phyloP scores from a whole-genome alignment of 2,797 vertebrate genomes.

The Enteromius anoplus region DNA sequence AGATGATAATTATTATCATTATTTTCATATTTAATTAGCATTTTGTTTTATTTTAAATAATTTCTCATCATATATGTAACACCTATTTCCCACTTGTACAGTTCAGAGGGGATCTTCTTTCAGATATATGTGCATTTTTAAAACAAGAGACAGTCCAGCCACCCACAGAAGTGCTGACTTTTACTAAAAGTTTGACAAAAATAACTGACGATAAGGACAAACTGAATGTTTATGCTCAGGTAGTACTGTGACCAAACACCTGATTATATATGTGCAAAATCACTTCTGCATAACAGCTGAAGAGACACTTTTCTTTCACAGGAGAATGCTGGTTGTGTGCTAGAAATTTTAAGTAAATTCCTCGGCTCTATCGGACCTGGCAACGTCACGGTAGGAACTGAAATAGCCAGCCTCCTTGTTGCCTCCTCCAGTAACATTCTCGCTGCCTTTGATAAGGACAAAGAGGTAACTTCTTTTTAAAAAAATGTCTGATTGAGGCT shows the following conservation, averaged over 20 bases:
- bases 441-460: slow-evolving; percentile 75
- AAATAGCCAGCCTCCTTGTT: slow-evolving; percentile 80
- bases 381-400: slow-evolving; percentile 66
- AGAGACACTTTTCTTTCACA: slow-evolving; percentile 62
- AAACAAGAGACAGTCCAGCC: slow-evolving; percentile 68
- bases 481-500: not conserved
- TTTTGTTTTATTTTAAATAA: not conserved
- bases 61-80: not conserved
- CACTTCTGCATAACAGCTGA: not conserved
- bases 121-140: slow-evolving; percentile 75
- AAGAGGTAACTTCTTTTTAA: slow-evolving; percentile 42
- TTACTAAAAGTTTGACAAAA: slow-evolving; percentile 81
- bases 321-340: slow-evolving; percentile 80
- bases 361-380: slow-evolving; percentile 69
- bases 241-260: slow-evolving; percentile 59
- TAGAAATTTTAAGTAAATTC: slow-evolving; percentile 82
- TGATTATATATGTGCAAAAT: not conserved
- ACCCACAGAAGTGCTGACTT: slow-evolving; percentile 75
- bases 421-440: slow-evolving; percentile 86
- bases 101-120: slow-evolving; percentile 85
- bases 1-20: no score
- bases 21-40: not conserved
- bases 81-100: slow-evolving; percentile 61
- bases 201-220: slow-evolving; percentile 80
- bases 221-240: slow-evolving; percentile 83